Evolutionary conservation across 92 coral and sea anemone genomes (phyloP), one percentile per base, ranked within the genome.

Genomic region (Pocillopora meandrina): DNA sequence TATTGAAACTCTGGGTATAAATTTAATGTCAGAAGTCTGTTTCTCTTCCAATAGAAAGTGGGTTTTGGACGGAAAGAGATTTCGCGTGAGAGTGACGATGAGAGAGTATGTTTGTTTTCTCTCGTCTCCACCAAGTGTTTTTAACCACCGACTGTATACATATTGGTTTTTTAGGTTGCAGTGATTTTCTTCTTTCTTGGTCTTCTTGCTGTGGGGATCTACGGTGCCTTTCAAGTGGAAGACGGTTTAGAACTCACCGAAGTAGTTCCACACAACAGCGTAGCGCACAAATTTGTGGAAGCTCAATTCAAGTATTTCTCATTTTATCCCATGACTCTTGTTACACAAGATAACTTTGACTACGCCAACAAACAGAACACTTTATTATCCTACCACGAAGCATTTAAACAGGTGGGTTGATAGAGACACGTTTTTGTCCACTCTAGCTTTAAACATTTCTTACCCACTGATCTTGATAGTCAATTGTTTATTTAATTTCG

Each of bases 221-320:
- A 92, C 76, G 99, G 99, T 19, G 90, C 95, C 26, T 76, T 93
- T 84, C 92, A 84, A 18, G 99, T 94, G 5, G 85, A 90, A 5
- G 99, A 97, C 67, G 99, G 99, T 4, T 77, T 97, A 52, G 97
- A 97, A 71, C 57, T 97, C 75, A 90, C 95, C 1, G 98, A 96
- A 62, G 94, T 97, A 1, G 95, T 97, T 2, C 99, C 99, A 23
- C 89, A 91, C 19, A 88, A 84, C 80, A 94, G 95, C 71, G 87
- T 90, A 14, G 92, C 87, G 18, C 93, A 93, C 73, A 88, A 90
- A 77, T 96, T 96, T 68, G 89, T 96, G n/a, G 90, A 90, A 55
- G 91, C 94, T 10, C 98, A 93, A 65, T 86, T 86, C 85, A 90
- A 92, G 81, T 96, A 94, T 56, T 96, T 96, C 75, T 96, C 99